Base-by-base conservation (phyloP, 2,888 invertebrate species). In the Ramazzottius varieornatus region DNA sequence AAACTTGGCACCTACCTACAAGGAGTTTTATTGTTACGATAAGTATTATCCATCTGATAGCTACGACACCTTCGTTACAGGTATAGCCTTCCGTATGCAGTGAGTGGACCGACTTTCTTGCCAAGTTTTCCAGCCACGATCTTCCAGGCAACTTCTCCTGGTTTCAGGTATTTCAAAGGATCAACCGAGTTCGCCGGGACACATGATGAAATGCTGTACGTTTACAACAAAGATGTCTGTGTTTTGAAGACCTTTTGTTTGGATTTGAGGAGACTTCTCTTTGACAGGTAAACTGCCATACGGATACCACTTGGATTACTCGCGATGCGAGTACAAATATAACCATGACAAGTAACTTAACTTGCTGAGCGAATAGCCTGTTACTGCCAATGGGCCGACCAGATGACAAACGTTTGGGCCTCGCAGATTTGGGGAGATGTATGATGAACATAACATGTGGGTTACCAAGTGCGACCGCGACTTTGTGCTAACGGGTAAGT, bases 11-110 rank as follows among this genome's bases (percentile, higher is more conserved):
- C n/a, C n/a, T n/a, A n/a, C n/a, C n/a, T n/a, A n/a, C n/a, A 16
- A 54, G n/a, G 54, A 54, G 54, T 54, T 16, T 54, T 54, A 54
- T 24, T 54, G 54, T 24, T 54, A 54, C 54, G 54, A 54, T 24
- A 54, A 29, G 24, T 54, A n/a, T 54, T 54, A 54, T 29, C 54
- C 54, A 8, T 24, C 4, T 4, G 54, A 54, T 29, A 54, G 16
- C 20, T 54, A 54, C 29, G 54, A 54, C 54, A 54, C 54, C 8
- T 54, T 54, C 24, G 29, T 54, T 4, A 54, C 54, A 13, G 54
- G 54, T 54, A 54, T n/a, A n/a, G n/a, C n/a, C n/a, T n/a, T n/a
- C n/a, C n/a, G n/a, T n/a, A n/a, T n/a, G n/a, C n/a, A n/a, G n/a
- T n/a, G n/a, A n/a, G n/a, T n/a, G n/a, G n/a, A n/a, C n/a, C n/a